These are phyloP conservation scores for Enteromius unitaeniatus DNA, from an alignment of 2,797 vertebrate genomes.

Conservation along the genomic window DNA sequence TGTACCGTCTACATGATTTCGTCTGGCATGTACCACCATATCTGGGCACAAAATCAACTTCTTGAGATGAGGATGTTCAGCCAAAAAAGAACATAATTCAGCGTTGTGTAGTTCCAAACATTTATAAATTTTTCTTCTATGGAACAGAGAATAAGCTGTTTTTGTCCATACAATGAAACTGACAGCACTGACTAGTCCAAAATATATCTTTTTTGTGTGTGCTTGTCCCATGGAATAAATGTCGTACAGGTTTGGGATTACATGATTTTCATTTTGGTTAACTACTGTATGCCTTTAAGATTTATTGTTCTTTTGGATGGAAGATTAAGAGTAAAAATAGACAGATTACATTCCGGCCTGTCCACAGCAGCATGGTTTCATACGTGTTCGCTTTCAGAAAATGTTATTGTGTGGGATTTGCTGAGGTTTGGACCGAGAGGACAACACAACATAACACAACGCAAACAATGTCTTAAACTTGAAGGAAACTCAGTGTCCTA, in stretches of 20 bases:
- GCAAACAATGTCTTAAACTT: constrained; percentile 43
- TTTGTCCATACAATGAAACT: background rate
- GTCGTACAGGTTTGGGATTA: background rate
- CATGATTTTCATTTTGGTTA: background rate
- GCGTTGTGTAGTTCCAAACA: background rate
- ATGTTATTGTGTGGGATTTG: constrained; percentile 43
- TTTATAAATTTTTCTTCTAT: background rate
- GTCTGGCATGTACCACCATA: constrained; percentile 56
- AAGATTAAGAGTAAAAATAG: background rate
- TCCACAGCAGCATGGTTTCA: constrained; percentile 19
- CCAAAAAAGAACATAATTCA: background rate
- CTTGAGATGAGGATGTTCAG: background rate
- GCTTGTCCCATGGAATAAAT: background rate
- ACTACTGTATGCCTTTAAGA: background rate
- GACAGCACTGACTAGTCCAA: background rate
- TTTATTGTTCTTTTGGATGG: background rate
- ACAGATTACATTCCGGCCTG: background rate
- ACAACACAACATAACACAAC: constrained; percentile 19
- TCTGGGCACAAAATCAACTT: constrained; percentile 22
- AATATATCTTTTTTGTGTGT: background rate
- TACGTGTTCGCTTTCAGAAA: constrained; percentile 6
- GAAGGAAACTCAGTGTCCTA: constrained; percentile 33
- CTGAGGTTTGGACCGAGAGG: constrained; percentile 38
- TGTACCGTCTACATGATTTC: constrained; percentile 53
- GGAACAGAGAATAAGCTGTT: background rate